phyloP scores from a whole-genome alignment of 2,888 invertebrate genomes.

The Thysanoteuthis rhombus region DNA sequence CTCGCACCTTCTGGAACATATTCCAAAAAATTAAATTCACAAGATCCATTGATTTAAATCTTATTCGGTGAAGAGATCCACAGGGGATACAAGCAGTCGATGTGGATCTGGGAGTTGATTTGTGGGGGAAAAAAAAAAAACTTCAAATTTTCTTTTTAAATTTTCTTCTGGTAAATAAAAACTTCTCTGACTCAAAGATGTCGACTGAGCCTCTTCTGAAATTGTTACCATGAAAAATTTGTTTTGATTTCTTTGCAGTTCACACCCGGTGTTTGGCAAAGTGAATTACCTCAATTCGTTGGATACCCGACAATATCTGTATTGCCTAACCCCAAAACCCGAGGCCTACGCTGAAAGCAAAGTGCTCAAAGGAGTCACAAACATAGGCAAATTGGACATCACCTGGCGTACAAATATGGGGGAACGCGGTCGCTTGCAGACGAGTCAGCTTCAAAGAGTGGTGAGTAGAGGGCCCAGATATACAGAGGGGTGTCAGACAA shows the following conservation, averaged over 20 bases:
- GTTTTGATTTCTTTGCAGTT: conserved; percentile 41
- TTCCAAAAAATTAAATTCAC: no score
- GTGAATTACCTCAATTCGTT: conserved; percentile 79
- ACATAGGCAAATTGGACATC: conserved; percentile 93
- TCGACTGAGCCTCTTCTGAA: no score
- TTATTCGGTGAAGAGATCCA: no score
- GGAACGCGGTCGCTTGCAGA: conserved; percentile 94
- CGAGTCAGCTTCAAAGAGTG: conserved; percentile 90
- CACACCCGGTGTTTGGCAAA: conserved; percentile 65
- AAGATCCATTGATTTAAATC: no score
- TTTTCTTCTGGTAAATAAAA: no score
- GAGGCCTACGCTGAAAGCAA: conserved; percentile 81
- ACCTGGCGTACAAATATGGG: conserved; percentile 97
- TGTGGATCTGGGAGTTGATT: no score
- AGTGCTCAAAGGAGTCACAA: conserved; percentile 73
- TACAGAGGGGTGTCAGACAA: no score
- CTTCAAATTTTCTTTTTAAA: no score
- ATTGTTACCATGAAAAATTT: neutral
- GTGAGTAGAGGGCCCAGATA: conserved; percentile 72
- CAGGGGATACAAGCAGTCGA: no score
- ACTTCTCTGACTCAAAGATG: no score
- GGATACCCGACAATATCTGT: conserved; percentile 93
- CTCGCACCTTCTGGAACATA: no score
- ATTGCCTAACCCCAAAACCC: conserved; percentile 85
- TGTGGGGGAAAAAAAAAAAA: no score